A percentile compares a stretch with the other conserved stretches of the same genome.
phyloP scores from a whole-genome alignment of 2,113 vertebrate species.

The Ochotona curzoniae region DNA sequence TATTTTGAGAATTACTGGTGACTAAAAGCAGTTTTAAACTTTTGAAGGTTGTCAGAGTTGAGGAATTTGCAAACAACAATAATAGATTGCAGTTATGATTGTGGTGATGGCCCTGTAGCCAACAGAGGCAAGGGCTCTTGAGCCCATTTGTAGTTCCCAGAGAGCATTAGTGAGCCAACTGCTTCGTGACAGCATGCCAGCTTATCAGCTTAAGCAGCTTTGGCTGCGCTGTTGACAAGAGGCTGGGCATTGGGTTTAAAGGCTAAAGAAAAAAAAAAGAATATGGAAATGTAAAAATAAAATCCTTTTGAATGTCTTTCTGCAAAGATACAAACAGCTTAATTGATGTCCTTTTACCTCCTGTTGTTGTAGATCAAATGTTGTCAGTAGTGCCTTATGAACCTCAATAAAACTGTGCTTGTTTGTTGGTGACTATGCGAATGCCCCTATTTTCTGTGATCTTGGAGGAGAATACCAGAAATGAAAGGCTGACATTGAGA shows the following conservation, averaged over 20 bases:
- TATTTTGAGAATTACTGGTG: conserved; percentile 43
- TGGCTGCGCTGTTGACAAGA: conserved; percentile 23
- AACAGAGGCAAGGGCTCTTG: fast-evolving
- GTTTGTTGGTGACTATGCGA: not conserved
- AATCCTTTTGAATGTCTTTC: conserved; percentile 4
- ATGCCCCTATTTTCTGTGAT: not conserved
- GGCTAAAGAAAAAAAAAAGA: conserved; percentile 35
- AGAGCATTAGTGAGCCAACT: not conserved
- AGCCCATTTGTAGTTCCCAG: not conserved
- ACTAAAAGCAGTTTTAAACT: conserved; percentile 5
- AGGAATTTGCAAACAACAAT: conserved; percentile 1
- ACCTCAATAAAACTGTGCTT: conserved; percentile 36
- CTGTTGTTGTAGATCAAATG: conserved; percentile 4
- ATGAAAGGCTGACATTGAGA: not conserved
- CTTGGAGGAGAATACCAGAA: not conserved
- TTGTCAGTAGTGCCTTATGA: not conserved
- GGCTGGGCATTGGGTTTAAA: conserved; percentile 56
- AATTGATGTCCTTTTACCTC: conserved; percentile 35
- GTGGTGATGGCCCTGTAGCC: not conserved
- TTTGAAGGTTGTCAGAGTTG: not conserved
- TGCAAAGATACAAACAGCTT: not conserved
- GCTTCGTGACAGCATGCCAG: not conserved
- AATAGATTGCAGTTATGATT: not conserved
- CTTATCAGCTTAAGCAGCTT: conserved; percentile 37
- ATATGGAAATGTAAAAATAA: conserved; percentile 60